Evolutionary conservation across 2,113 vertebrate species (phyloP), one percentile per base, ranked within the genome.

Genomic region (Sinocyclocheilus grahami): DNA sequence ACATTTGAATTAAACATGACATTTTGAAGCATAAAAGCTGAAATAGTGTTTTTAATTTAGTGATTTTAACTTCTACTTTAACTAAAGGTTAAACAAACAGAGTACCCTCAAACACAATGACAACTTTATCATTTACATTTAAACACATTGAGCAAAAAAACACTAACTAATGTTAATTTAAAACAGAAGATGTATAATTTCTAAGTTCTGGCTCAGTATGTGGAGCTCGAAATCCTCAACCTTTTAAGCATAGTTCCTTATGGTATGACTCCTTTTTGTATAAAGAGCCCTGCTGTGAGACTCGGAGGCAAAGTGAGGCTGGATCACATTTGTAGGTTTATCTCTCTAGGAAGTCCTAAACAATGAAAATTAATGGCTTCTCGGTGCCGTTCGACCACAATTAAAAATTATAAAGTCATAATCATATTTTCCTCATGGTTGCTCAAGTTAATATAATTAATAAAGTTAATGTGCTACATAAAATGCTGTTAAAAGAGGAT

Each of bases 391-490:
- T 82, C 88, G 84, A 86, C 89, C 82, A 85, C 33, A n/a, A 39
- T 82, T 83, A 79, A 48, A 75, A 83, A 77, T 83, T 85, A 87
- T 72, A 85, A 75, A 89, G 88, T 76, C 88, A 87, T 83, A 77
- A 72, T 62, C 72, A 85, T 82, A 88, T 89, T 90, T 89, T 88
- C 85, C 88, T 86, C 87, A 87, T 42, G 63, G 81, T 78, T 75
- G 80, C 88, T 42, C 82, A 83, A 82, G 88, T 84, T 89, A 88
- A 87, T 90, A 78, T 86, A 89, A 88, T 90, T 87, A 76, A 89
- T 90, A 88, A 90, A 74, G 65, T 86, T 89, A 90, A 89, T 90
- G 88, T 85, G 80, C 79, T 81, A 87, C 14, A 27, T 78, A 78
- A 80, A 85, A 85, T 63, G n/a, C 48, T 62, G 53, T 69, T 67